These are phyloP conservation scores for Ceratotherium simum DNA, from an alignment of 2,113 vertebrate species.

Conservation along the genomic window DNA sequence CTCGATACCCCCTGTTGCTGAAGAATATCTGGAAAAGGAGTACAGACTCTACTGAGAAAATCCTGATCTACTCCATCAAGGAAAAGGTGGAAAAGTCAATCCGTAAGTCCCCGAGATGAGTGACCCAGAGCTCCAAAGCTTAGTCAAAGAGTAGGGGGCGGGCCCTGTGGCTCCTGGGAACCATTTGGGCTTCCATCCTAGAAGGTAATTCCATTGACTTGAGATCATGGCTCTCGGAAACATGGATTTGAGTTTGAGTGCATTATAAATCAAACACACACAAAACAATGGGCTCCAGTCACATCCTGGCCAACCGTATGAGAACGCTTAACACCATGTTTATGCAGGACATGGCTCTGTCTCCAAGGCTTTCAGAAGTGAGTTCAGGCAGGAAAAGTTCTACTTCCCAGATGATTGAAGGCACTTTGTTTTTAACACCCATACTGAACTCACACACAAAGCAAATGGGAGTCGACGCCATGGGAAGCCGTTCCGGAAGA, in stretches of 20 bases:
- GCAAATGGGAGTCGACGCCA: neutral
- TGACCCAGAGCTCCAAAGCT: neutral
- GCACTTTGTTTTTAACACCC: slow-evolving; percentile 39
- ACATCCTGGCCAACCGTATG: slow-evolving; percentile 22
- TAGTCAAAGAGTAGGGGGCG: neutral
- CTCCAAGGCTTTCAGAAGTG: slow-evolving; percentile 25
- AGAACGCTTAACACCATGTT: slow-evolving; percentile 1
- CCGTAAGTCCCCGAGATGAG: slow-evolving; percentile 86
- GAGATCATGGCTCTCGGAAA: slow-evolving; percentile 54
- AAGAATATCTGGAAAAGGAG: slow-evolving; percentile 93
- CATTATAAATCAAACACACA: slow-evolving; percentile 28
- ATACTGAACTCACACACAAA: slow-evolving; percentile 24
- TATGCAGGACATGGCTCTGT: neutral
- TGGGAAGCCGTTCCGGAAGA: neutral
- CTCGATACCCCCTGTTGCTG: slow-evolving; percentile 91
- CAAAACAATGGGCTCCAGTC: slow-evolving; percentile 39
- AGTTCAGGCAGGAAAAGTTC: slow-evolving; percentile 57
- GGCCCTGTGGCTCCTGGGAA: neutral
- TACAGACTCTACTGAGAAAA: slow-evolving; percentile 83
- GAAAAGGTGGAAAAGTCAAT: slow-evolving; percentile 93
- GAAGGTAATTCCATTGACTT: slow-evolving; percentile 22
- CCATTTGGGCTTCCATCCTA: neutral
- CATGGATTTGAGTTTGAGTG: neutral
- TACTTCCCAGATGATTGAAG: slow-evolving; percentile 44
- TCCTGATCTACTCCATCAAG: slow-evolving; percentile 87